Conservation (phyloP, 2,113 vertebrate species). For the Rhea americana region DNA sequence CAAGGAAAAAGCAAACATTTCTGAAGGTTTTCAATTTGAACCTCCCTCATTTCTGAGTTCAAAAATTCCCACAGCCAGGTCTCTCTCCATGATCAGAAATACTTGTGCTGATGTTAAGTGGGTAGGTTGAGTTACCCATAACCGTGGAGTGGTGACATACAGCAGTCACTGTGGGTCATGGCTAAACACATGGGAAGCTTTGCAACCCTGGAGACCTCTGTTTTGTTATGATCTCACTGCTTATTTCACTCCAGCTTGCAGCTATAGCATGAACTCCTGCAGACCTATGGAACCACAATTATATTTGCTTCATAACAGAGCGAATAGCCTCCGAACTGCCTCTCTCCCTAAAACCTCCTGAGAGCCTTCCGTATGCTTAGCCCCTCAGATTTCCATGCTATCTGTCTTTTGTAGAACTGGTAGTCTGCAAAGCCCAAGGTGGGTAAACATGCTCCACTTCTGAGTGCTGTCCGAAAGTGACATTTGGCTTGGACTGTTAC, state of each 20-base stretch:
- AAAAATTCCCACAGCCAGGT: not conserved
- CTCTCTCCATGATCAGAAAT: not conserved
- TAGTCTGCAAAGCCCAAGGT: not conserved
- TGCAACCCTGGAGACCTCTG: not conserved
- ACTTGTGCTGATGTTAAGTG: not conserved
- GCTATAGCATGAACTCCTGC: not conserved
- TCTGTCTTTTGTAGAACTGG: not conserved
- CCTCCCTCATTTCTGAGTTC: fast-evolving
- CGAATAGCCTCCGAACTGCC: not conserved
- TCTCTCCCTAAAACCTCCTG: not conserved
- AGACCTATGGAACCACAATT: not conserved
- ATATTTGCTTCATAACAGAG: not conserved
- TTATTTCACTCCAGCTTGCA: not conserved
- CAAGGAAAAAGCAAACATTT: not conserved
- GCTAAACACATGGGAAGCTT: not conserved
- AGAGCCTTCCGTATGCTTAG: not conserved
- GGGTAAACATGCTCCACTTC: not conserved
- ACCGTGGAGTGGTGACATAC: not conserved
- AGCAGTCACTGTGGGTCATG: not conserved
- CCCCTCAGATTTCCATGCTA: not conserved
- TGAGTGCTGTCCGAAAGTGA: not conserved
- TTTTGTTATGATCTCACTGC: not conserved
- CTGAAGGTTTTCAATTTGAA: not conserved
- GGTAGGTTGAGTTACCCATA: not conserved
- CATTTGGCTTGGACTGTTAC: not conserved